Conservation (phyloP, 1,140 invertebrate species). For the Diachasmimorpha longicaudata region DNA sequence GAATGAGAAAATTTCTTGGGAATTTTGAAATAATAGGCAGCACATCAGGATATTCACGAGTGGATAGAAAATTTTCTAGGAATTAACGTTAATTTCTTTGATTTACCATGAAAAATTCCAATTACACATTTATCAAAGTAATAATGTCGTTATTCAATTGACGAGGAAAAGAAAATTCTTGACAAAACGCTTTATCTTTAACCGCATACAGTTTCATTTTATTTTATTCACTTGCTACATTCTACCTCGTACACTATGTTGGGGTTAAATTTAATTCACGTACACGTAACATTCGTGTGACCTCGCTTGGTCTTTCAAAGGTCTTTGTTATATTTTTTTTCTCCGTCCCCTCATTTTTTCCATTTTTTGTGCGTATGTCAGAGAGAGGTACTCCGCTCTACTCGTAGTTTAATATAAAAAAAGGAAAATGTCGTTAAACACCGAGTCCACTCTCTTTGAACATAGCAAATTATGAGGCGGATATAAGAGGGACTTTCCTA, state of each 20-base stretch:
- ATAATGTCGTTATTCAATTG: background rate
- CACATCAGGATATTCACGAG: too few relatives aligned
- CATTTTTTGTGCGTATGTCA: background rate
- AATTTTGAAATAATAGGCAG: too few relatives aligned
- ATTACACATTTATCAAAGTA: background rate
- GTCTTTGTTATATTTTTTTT: background rate
- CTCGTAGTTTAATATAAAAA: background rate
- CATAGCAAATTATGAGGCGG: background rate
- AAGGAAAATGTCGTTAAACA: background rate
- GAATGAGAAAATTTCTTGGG: too few relatives aligned
- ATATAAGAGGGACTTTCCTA: background rate
- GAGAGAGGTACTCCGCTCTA: too few relatives aligned
- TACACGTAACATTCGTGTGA: background rate
- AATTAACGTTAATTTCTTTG: background rate
- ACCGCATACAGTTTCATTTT: background rate
- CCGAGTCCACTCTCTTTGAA: background rate
- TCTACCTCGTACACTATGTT: background rate
- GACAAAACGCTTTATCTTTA: background rate
- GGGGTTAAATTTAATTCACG: background rate
- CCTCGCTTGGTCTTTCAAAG: background rate
- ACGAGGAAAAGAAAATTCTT: background rate
- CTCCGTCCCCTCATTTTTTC: background rate
- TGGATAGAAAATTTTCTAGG: too few relatives aligned
- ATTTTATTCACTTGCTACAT: background rate
- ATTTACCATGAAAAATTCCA: background rate